Percentiles rank a stretch among this genome's conserved stretches.
phyloP scores from a whole-genome alignment of 2,888 invertebrate species.

The Mesoligia furuncula region DNA sequence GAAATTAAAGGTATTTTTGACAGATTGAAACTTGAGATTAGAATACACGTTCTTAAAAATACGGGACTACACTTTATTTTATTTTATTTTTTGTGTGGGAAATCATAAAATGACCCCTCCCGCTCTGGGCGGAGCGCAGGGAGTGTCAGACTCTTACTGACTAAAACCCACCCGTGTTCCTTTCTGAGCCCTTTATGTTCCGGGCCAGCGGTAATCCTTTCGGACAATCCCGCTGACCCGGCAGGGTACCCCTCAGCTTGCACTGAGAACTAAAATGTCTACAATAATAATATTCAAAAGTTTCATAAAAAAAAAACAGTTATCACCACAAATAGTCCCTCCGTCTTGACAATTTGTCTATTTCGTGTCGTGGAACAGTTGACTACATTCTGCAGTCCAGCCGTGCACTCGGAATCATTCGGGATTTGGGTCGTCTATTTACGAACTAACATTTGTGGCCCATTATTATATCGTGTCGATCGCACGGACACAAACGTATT shows the following conservation, averaged over 20 bases:
- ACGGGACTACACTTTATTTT: neutral
- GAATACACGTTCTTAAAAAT: neutral
- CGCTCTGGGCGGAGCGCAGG: too few relatives aligned
- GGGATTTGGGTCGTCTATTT: constrained; percentile 68
- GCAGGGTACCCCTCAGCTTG: too few relatives aligned
- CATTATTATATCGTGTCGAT: constrained; percentile 67
- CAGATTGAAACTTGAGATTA: neutral
- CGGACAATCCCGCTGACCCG: too few relatives aligned
- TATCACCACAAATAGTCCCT: neutral
- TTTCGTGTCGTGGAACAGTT: constrained; percentile 45
- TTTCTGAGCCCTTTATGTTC: too few relatives aligned
- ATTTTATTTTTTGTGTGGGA: too few relatives aligned
- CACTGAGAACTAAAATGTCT: neutral
- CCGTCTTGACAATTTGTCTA: constrained; percentile 41
- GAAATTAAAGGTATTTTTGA: neutral
- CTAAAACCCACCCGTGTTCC: too few relatives aligned
- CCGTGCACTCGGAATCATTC: constrained; percentile 49
- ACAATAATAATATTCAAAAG: neutral
- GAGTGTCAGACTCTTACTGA: too few relatives aligned
- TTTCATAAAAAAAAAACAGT: neutral
- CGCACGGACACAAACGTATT: constrained; percentile 40
- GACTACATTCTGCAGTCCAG: constrained; percentile 67
- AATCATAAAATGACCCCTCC: too few relatives aligned
- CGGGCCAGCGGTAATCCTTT: too few relatives aligned
- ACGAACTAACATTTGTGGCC: constrained; percentile 64